Conservation (phyloP, 2,113 vertebrate genomes). For the Brachyhypopomus gauderio region DNA sequence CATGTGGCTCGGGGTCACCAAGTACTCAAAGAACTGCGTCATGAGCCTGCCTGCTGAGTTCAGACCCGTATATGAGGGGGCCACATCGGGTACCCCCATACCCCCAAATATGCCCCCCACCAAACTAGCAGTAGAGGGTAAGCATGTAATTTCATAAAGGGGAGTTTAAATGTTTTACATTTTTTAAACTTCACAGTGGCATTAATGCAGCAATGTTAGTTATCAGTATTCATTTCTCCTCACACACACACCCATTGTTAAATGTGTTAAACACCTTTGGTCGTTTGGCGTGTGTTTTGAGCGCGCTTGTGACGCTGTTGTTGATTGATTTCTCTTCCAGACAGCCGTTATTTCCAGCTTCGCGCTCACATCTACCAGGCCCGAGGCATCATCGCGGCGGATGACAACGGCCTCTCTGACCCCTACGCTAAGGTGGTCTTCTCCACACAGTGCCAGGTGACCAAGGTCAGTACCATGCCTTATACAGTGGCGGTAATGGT, state of each 20-base stretch:
- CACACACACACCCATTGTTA: not conserved
- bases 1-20: conserved; percentile 88
- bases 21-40: conserved; percentile 82
- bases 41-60: conserved; percentile 82
- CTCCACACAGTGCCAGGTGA: conserved; percentile 87
- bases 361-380: conserved; percentile 92
- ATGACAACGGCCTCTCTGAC: conserved; percentile 89
- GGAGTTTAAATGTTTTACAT: not conserved
- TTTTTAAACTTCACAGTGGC: not conserved
- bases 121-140: conserved; percentile 82
- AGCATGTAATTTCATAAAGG: conserved; percentile 42
- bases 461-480: conserved; percentile 71
- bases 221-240: not conserved
- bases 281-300: too few relatives aligned
- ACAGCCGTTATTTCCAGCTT: conserved; percentile 90
- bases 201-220: not conserved
- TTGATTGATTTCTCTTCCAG: conserved; percentile 56
- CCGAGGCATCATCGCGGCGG: conserved; percentile 84
- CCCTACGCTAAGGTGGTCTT: conserved; percentile 88
- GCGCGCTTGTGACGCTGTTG: not conserved
- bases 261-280: not conserved
- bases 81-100: conserved; percentile 56
- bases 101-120: conserved; percentile 68
- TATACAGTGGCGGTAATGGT: not conserved
- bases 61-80: conserved; percentile 71